Evolutionary conservation across 2,113 vertebrate species (phyloP).

Genomic region (human): DNA sequence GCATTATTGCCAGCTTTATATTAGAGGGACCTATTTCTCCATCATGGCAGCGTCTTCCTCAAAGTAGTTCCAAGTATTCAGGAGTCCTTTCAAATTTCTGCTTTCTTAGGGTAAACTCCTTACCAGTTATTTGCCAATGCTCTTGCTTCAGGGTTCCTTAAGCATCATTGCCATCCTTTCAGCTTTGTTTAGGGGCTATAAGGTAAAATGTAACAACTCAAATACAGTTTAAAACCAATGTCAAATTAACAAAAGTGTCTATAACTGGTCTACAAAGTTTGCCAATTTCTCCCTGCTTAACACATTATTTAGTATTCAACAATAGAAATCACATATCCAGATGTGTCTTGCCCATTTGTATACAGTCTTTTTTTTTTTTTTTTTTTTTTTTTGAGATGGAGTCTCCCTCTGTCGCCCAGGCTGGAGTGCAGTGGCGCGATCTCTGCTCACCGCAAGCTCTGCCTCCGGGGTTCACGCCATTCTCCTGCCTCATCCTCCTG

Average conservation of each 20-base stretch:
- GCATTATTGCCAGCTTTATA: background rate
- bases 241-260: constrained; percentile 4
- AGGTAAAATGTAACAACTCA: background rate
- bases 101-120: background rate
- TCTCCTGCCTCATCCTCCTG: too few relatives aligned
- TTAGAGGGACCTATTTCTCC: background rate
- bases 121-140: background rate
- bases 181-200: background rate
- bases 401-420: too few relatives aligned
- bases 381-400: too few relatives aligned
- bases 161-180: background rate
- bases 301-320: background rate
- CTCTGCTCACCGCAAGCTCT: too few relatives aligned
- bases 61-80: background rate
- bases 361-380: background rate
- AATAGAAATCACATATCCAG: background rate
- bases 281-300: background rate
- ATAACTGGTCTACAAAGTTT: background rate
- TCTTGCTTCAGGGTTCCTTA: background rate
- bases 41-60: background rate
- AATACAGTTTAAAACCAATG: background rate
- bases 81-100: background rate
- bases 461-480: too few relatives aligned
- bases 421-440: too few relatives aligned
- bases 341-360: background rate